Evolutionary conservation across 35 echinoderm and acorn worm genomes (phyloP).

Genomic region (Ophioderma brevispina): DNA sequence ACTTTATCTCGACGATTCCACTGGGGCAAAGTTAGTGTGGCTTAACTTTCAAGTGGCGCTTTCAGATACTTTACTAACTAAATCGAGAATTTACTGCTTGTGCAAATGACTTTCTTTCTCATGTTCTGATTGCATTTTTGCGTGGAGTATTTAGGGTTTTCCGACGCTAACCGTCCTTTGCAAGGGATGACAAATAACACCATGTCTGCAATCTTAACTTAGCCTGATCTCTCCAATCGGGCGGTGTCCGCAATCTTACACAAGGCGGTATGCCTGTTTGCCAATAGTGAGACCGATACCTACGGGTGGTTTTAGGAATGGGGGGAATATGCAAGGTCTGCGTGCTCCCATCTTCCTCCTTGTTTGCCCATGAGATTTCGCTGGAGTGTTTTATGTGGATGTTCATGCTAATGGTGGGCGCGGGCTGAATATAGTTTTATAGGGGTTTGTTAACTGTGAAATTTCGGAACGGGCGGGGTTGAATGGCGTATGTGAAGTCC

Average conservation of each 20-base stretch:
- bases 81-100: conserved; percentile 2
- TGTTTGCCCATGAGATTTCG: not conserved
- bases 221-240: not conserved
- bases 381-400: not conserved
- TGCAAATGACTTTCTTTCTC: not conserved
- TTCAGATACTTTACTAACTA: not conserved
- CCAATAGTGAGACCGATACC: not conserved
- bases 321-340: not conserved
- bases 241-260: not conserved
- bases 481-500: not conserved
- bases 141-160: not conserved
- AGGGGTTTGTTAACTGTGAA: not conserved
- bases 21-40: conserved; percentile 16
- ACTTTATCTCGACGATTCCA: conserved; percentile 10
- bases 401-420: too few species aligned
- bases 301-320: not conserved
- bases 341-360: not conserved
- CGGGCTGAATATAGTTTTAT: too few species aligned
- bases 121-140: not conserved
- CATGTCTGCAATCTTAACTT: too few species aligned
- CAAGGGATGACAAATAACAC: not conserved
- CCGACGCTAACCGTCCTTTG: not conserved
- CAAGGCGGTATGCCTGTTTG: not conserved
- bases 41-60: conserved; percentile 15
- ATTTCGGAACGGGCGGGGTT: not conserved